phyloP scores from a whole-genome alignment of 2,797 vertebrate genomes.

The Ispidina picta region DNA sequence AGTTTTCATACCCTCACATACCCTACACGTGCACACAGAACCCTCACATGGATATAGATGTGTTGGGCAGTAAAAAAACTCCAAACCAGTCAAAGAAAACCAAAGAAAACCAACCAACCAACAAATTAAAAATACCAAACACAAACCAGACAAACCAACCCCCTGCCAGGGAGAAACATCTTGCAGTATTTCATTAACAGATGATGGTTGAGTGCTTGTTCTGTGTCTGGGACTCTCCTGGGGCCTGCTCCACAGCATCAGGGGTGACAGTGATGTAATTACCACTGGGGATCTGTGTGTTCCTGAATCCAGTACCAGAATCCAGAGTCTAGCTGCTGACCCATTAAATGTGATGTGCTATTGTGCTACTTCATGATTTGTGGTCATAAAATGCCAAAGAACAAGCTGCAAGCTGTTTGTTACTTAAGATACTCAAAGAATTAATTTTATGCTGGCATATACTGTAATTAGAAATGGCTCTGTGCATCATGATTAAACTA shows the following conservation, averaged over 20 bases:
- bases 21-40: too few species aligned
- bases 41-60: neutral
- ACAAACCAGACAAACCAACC: neutral
- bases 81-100: too few species aligned
- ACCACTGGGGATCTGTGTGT: neutral
- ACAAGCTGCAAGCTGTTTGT: constrained; percentile 76
- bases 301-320: constrained; percentile 58
- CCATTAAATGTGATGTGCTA: constrained; percentile 53
- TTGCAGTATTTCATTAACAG: neutral
- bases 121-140: neutral
- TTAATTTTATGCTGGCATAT: constrained; percentile 81
- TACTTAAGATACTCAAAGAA: constrained; percentile 76
- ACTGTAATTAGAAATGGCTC: constrained; percentile 82
- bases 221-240: too few species aligned
- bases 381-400: constrained; percentile 72
- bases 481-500: constrained; percentile 79
- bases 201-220: neutral
- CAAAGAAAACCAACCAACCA: too few species aligned
- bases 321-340: neutral
- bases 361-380: constrained; percentile 56
- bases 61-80: neutral
- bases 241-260: too few species aligned
- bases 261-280: too few species aligned
- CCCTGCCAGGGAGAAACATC: neutral
- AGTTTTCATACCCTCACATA: too few species aligned